These are phyloP conservation scores for Acronicta psi DNA, from an alignment of 2,888 invertebrate genomes.

Conservation along the genomic window DNA sequence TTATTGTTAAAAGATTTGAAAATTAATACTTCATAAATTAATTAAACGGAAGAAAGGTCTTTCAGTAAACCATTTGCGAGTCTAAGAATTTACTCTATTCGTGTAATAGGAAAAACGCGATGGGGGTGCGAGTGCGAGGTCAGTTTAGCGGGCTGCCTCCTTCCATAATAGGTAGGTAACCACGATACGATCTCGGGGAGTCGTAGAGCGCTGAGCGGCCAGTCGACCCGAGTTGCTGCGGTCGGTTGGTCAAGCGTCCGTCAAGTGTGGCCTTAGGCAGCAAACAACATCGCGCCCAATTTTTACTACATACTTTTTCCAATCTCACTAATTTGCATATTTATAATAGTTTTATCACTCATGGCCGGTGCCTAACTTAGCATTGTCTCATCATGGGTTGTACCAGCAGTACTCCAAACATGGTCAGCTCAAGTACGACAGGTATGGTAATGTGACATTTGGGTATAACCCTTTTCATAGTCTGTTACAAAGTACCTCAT, in stretches of 20 bases:
- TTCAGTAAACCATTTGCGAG: conserved; percentile 77
- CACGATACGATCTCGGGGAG: conserved; percentile 82
- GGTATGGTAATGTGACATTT: conserved; percentile 68
- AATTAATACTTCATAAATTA: conserved; percentile 49
- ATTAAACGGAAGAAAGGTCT: conserved; percentile 62
- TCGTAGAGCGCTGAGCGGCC: conserved; percentile 47
- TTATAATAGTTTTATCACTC: conserved; percentile 42
- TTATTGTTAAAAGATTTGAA: conserved; percentile 24
- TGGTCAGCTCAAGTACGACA: conserved; percentile 70
- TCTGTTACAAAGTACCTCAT: conserved; percentile 10
- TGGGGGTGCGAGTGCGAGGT: conserved; percentile 89
- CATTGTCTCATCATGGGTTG: conserved; percentile 78
- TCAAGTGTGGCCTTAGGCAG: conserved; percentile 45
- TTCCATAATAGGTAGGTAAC: conserved; percentile 82
- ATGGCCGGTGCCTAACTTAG: conserved; percentile 56
- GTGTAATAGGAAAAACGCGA: conserved; percentile 88
- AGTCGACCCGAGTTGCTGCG: conserved; percentile 76
- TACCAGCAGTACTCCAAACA: conserved; percentile 82
- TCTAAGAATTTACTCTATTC: conserved; percentile 80
- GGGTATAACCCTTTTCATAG: conserved; percentile 38
- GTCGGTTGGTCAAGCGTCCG: conserved; percentile 68
- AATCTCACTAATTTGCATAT: conserved; percentile 11
- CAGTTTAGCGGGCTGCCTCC: conserved; percentile 85
- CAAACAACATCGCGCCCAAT: conserved; percentile 46
- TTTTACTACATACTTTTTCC: conserved; percentile 41